These are phyloP conservation scores for Epizoanthus illoricatus DNA, from an alignment of 92 coral and sea anemone species.

Conservation along the genomic window DNA sequence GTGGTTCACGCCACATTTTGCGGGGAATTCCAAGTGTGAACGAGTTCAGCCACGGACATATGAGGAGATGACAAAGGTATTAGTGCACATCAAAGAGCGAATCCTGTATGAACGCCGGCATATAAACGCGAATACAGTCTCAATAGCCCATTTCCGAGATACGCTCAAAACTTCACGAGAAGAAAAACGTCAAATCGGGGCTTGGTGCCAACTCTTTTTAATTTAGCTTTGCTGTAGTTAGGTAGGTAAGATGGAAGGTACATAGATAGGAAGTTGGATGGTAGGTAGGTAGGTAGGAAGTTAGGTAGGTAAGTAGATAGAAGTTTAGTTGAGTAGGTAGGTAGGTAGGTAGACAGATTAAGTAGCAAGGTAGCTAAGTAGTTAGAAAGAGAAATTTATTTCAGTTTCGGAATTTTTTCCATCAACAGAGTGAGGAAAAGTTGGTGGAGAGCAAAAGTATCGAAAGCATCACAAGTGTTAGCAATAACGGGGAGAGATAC, in stretches of 20 bases:
- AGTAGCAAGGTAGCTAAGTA: too few species aligned
- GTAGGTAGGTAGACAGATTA: too few species aligned
- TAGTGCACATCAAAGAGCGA: background rate
- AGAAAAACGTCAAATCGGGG: background rate
- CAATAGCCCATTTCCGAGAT: background rate
- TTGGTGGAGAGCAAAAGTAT: slow-evolving; percentile 50
- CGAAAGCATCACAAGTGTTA: slow-evolving; percentile 19
- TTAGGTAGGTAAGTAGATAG: too few species aligned
- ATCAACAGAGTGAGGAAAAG: slow-evolving; percentile 77
- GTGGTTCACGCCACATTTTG: background rate
- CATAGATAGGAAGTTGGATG: too few species aligned
- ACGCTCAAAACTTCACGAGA: background rate
- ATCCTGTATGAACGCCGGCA: background rate
- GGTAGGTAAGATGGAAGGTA: too few species aligned
- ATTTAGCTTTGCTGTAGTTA: too few species aligned
- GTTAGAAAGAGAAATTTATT: too few species aligned
- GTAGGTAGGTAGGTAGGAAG: too few species aligned
- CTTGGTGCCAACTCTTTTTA: background rate
- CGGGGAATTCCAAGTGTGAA: slow-evolving; percentile 18
- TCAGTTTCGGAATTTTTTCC: background rate
- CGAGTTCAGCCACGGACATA: slow-evolving; percentile 33
- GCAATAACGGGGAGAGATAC: slow-evolving; percentile 7
- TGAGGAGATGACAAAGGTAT: slow-evolving; percentile 28
- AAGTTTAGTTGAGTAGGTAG: too few species aligned
- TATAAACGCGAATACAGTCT: background rate